These are phyloP conservation scores for Sternotherus odoratus DNA, from an alignment of 2,797 vertebrate species.

Conservation along the genomic window DNA sequence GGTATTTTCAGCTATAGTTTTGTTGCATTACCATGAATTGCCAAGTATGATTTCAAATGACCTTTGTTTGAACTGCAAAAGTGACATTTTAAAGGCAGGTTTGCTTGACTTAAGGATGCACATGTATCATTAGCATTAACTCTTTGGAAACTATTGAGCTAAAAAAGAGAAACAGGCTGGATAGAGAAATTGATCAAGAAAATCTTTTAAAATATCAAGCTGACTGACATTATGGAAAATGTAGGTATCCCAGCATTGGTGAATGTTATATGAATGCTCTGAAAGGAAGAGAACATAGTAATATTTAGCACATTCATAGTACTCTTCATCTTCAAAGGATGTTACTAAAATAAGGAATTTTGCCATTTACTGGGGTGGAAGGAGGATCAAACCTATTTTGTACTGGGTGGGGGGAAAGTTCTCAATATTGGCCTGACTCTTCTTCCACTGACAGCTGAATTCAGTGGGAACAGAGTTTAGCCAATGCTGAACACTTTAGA, in stretches of 20 bases:
- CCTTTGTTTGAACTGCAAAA: background rate
- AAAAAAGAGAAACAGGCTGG: background rate
- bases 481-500: background rate
- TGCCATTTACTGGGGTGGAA: background rate
- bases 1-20: background rate
- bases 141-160: background rate
- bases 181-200: background rate
- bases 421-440: background rate
- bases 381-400: background rate
- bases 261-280: background rate
- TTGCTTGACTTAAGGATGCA: background rate
- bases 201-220: constrained; percentile 8
- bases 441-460: background rate
- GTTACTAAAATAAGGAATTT: background rate
- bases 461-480: background rate
- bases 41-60: background rate
- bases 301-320: background rate
- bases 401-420: background rate
- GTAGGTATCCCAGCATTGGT: background rate
- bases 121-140: background rate
- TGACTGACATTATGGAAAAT: background rate
- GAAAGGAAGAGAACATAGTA: background rate
- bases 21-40: background rate
- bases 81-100: background rate
- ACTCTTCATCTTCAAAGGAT: constrained; percentile 6